Evolutionary conservation across 2,888 invertebrate species (phyloP), one percentile per base, ranked within the genome.

Genomic region (Lasiommata megera): DNA sequence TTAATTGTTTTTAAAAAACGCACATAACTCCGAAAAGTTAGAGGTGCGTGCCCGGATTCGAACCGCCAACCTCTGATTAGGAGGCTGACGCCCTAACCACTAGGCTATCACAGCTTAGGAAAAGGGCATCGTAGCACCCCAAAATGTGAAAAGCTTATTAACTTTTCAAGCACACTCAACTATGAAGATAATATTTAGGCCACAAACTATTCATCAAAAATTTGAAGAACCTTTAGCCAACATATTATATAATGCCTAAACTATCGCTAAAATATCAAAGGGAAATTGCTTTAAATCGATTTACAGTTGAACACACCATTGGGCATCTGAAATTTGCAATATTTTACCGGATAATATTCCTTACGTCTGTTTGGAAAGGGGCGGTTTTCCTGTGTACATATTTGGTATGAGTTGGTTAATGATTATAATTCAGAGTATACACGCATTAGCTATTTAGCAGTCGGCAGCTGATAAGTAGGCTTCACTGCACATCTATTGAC

Each of bases 401-500:
- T 58, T 53, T 43, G 14, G 12, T 29, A n/a, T 14, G 11, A 36
- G 18, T 53, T 6, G 34, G 37, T 18, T 28, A 44, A 31, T 54
- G 37, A 47, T 58, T 41, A 61, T 48, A 53, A 34, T 48, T 54
- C 31, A 38, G 11, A 43, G 44, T 60, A 47, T 60, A 60, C 52
- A 56, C 55, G 60, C 58, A 62, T 65, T 61, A 63, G 60, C 54
- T 59, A 63, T 60, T 63, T 60, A 57, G 29, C 50, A 57, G 58
- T 46, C 50, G 50, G 54, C 37, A 50, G 47, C 47, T 60, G 67
- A 67, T 68, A 66, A 65, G 67, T 58, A 62, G 58, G 67, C 66
- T 63, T 66, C 66, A 68, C 52, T 61, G 65, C 66, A 66, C 65
- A 62, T 61, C 65, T 53, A 66, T 69, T 67, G 58, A 46, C 9